Evolutionary conservation across 1,140 invertebrate genomes (phyloP).

Genomic region (Lepidurus packardi): DNA sequence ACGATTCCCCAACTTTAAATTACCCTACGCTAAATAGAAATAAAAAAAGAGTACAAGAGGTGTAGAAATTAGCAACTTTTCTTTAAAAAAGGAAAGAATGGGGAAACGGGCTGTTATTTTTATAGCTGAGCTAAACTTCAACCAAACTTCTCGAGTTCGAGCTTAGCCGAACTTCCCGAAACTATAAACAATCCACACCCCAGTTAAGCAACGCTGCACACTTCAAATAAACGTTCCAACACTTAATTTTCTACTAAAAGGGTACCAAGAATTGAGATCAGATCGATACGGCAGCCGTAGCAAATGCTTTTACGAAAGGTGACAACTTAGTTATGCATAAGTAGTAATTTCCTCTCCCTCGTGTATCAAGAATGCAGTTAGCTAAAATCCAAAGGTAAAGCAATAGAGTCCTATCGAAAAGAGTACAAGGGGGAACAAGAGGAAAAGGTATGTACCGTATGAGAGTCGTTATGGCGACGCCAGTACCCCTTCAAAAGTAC

Average conservation of each 20-base stretch:
- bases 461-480: neutral
- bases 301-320: neutral
- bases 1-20: too few species aligned
- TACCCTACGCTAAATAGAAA: too few species aligned
- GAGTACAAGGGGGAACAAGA: neutral
- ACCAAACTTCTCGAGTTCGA: too few species aligned
- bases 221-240: neutral
- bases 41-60: neutral
- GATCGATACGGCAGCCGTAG: neutral
- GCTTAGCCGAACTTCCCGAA: neutral
- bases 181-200: neutral
- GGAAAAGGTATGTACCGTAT: neutral
- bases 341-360: constrained; percentile 2
- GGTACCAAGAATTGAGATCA: neutral
- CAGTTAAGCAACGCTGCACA: neutral
- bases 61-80: neutral
- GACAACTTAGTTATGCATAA: constrained; percentile 14
- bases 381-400: neutral
- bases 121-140: too few species aligned
- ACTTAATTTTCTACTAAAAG: neutral
- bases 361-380: neutral
- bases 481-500: neutral
- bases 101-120: neutral
- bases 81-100: neutral
- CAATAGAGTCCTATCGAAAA: neutral